Evolutionary conservation across 2,888 invertebrate species (phyloP).

Genomic region (Litoditis marina): DNA sequence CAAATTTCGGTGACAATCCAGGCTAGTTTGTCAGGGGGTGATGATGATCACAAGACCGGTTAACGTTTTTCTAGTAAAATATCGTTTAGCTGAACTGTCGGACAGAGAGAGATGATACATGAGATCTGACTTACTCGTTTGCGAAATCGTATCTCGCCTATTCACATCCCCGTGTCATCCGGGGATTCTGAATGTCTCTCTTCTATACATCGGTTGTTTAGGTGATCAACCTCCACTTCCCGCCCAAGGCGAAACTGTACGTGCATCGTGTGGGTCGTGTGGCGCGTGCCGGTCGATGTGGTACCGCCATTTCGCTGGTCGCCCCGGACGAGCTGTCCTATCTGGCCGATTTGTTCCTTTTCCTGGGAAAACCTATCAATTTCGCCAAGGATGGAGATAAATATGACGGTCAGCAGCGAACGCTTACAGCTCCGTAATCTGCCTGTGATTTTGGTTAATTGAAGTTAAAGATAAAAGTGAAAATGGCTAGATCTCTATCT

Average conservation of each 20-base stretch:
- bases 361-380: constrained; percentile 77
- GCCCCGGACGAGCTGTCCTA: constrained; percentile 86
- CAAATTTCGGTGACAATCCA: no score
- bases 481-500: neutral
- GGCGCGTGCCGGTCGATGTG: constrained; percentile 63
- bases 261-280: constrained; percentile 91
- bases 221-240: constrained; percentile 95
- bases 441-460: neutral
- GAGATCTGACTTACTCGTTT: no score
- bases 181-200: no score
- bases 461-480: neutral
- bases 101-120: no score
- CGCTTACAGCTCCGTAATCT: neutral
- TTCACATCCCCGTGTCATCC: no score
- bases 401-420: constrained; percentile 43
- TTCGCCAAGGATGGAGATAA: constrained; percentile 47
- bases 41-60: no score
- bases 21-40: no score
- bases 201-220: constrained; percentile 18
- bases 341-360: constrained; percentile 87
- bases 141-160: no score
- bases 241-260: constrained; percentile 91
- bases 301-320: constrained; percentile 85
- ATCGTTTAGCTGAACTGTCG: no score
- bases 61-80: no score